A percentile compares a stretch with the other conserved stretches of the same genome.
These are phyloP conservation scores for Yponomeuta malinellus DNA, from an alignment of 2,888 invertebrate genomes.

Conservation along the genomic window DNA sequence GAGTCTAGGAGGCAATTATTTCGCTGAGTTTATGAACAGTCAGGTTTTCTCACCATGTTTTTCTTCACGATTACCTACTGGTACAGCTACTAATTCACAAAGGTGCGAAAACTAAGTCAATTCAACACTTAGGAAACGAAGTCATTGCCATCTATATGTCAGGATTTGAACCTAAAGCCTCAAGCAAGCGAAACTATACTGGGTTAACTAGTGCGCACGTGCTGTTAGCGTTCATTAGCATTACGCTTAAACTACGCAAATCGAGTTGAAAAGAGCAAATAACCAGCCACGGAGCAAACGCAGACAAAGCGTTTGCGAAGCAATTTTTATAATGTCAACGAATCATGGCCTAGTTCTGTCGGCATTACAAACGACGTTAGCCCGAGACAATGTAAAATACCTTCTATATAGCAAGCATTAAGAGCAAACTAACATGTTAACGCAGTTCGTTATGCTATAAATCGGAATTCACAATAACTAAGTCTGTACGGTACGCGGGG, in stretches of 20 bases:
- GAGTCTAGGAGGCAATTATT: too few relatives aligned
- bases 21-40: too few relatives aligned
- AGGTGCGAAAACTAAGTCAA: too few relatives aligned
- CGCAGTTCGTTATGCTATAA: conserved; percentile 31
- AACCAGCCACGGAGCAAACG: not conserved
- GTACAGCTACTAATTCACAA: too few relatives aligned
- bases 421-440: conserved; percentile 20
- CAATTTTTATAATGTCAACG: conserved; percentile 8
- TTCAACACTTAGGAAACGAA: too few relatives aligned
- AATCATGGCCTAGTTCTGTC: conserved; percentile 3
- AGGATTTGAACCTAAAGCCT: too few relatives aligned
- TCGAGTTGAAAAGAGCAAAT: not conserved
- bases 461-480: conserved; percentile 46
- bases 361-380: not conserved
- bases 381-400: conserved; percentile 22
- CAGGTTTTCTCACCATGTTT: too few relatives aligned
- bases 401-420: conserved; percentile 30
- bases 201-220: too few relatives aligned
- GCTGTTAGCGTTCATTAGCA: not conserved
- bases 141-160: too few relatives aligned
- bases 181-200: too few relatives aligned
- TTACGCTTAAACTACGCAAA: not conserved
- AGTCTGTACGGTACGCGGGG: conserved; percentile 15
- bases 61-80: too few relatives aligned
- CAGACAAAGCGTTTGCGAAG: not conserved